phyloP scores from a whole-genome alignment of 1,140 invertebrate species.

The Thrips palmi region DNA sequence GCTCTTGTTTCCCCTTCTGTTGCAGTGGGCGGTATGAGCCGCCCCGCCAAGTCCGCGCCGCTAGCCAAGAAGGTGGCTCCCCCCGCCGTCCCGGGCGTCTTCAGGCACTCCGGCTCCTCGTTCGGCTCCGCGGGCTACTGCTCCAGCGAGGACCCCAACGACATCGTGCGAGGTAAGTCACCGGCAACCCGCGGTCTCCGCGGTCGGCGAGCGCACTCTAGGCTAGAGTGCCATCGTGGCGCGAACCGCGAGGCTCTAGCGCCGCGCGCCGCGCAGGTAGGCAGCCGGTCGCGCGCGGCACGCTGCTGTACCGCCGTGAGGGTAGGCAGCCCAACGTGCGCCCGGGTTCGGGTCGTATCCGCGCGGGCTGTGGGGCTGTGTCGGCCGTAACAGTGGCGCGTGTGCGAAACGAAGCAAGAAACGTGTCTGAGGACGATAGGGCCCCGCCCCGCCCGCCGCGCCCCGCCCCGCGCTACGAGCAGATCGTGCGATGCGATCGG shows the following conservation, averaged over 20 bases:
- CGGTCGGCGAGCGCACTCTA: background rate
- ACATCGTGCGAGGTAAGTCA: slow-evolving; percentile 25
- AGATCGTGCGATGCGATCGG: no score
- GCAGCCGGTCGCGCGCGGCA: background rate
- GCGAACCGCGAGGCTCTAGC: slow-evolving; percentile 9
- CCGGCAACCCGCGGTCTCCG: background rate
- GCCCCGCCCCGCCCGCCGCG: no score
- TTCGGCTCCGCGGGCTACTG: slow-evolving; percentile 26
- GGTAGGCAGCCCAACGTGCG: background rate
- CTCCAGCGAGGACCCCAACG: slow-evolving; percentile 45
- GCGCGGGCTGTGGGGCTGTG: no score
- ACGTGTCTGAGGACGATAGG: no score
- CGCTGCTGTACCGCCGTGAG: background rate
- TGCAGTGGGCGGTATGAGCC: slow-evolving; percentile 63
- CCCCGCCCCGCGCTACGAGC: no score
- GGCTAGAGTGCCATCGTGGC: slow-evolving; percentile 14
- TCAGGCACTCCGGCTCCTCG: slow-evolving; percentile 23
- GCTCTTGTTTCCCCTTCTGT: slow-evolving; percentile 21
- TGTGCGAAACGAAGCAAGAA: no score
- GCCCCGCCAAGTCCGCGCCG: slow-evolving; percentile 50
- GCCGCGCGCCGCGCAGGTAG: background rate
- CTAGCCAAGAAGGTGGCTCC: slow-evolving; percentile 67
- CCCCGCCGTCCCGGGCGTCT: slow-evolving; percentile 50
- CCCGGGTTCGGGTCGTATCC: no score
- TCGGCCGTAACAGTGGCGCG: no score